phyloP scores from a whole-genome alignment of 2,888 invertebrate genomes.

The Dasysyrphus tricinctus region DNA sequence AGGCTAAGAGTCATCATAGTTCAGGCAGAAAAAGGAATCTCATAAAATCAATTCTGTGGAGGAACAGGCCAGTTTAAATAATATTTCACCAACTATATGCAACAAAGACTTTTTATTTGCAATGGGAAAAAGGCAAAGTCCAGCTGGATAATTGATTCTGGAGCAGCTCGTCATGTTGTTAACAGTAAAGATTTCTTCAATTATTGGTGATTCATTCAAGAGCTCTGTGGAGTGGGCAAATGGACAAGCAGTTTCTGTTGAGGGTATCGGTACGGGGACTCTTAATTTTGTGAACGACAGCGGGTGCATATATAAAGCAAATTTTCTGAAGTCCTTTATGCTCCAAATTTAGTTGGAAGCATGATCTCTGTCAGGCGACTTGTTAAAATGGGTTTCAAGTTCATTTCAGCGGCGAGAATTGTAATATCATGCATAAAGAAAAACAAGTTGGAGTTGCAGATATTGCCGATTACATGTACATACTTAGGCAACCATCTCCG shows the following conservation, averaged over 20 bases:
- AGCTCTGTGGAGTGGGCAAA: constrained; percentile 11
- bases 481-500: not conserved
- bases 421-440: constrained; percentile 45
- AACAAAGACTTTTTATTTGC: constrained; percentile 3
- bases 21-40: not conserved
- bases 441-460: constrained; percentile 53
- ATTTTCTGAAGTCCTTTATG: not conserved
- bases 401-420: constrained; percentile 8
- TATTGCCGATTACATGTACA: constrained; percentile 40
- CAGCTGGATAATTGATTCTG: constrained; percentile 6
- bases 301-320: not conserved
- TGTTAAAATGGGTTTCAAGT: not conserved
- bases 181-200: not conserved
- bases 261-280: constrained; percentile 37
- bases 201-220: not conserved
- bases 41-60: not conserved
- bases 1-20: not conserved
- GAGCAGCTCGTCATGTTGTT: constrained; percentile 14
- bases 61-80: not conserved
- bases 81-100: not conserved
- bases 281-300: not conserved
- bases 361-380: not conserved
- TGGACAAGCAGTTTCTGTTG: not conserved
- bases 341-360: not conserved
- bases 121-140: not conserved